Evolutionary conservation across 2,113 vertebrate genomes (phyloP).

Genomic region (Sinocyclocheilus rhinocerous): DNA sequence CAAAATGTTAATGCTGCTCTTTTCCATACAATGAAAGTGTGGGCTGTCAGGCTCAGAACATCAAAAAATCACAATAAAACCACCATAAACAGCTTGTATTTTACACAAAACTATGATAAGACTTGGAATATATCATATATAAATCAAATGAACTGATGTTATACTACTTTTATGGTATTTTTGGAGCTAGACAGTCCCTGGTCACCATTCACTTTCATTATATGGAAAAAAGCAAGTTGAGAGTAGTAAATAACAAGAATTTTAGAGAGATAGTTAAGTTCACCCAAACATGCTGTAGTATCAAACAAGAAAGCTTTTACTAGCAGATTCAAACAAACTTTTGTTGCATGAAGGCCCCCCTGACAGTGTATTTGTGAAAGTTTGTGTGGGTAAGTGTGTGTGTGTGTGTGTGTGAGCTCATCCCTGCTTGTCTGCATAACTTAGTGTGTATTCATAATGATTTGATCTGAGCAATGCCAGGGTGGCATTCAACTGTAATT

Average conservation of each 20-base stretch:
- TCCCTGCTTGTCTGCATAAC: constrained; percentile 32
- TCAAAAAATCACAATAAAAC: not conserved
- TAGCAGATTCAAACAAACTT: not conserved
- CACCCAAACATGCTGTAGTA: not conserved
- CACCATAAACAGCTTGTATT: not conserved
- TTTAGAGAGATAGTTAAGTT: not conserved
- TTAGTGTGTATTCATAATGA: constrained; percentile 45
- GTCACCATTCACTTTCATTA: not conserved
- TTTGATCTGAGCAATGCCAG: constrained; percentile 35
- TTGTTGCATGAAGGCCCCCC: not conserved
- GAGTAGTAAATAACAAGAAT: not conserved
- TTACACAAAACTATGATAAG: not conserved
- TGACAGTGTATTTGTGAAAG: constrained; percentile 14
- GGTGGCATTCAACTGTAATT: constrained; percentile 9
- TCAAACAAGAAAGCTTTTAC: not conserved
- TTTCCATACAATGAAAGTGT: too few relatives aligned
- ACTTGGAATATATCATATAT: not conserved
- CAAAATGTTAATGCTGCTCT: too few relatives aligned
- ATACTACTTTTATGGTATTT: not conserved
- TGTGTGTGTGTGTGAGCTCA: not conserved
- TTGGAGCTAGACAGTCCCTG: not conserved
- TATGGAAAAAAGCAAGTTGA: not conserved
- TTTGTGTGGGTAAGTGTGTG: not conserved
- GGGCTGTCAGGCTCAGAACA: too few relatives aligned
- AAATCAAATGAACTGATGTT: not conserved